A percentile compares a stretch with the other conserved stretches of the same genome.
phyloP scores from a whole-genome alignment of 2,113 vertebrate species.

The Helogale parvula region DNA sequence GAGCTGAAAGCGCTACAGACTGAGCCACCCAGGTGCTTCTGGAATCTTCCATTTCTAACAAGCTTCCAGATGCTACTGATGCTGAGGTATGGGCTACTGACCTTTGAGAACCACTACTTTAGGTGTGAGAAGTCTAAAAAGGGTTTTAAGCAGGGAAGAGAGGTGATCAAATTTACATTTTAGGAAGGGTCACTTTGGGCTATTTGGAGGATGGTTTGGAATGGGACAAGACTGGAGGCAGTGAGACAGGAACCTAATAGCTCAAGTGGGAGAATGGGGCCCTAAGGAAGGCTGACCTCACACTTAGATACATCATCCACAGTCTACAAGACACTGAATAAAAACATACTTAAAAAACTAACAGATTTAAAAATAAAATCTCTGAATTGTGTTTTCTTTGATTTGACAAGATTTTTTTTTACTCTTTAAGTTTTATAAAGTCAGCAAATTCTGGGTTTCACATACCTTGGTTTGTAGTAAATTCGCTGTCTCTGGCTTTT shows the following conservation, averaged over 20 bases:
- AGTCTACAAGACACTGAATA: constrained; percentile 1
- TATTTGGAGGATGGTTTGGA: not conserved
- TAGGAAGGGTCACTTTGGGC: not conserved
- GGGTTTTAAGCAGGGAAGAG: not conserved
- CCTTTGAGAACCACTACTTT: not conserved
- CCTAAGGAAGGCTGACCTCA: not conserved
- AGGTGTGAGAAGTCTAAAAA: not conserved
- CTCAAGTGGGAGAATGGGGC: not conserved
- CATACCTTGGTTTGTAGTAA: constrained; percentile 95
- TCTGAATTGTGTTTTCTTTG: constrained; percentile 7
- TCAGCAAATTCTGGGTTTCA: constrained; percentile 45
- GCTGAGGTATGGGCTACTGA: not conserved
- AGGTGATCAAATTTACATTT: not conserved
- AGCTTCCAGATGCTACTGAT: not conserved
- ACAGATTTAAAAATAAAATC: constrained; percentile 39
- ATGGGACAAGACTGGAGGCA: not conserved
- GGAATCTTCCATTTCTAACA: not conserved
- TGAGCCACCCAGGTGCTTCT: too few species aligned
- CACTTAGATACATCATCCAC: not conserved
- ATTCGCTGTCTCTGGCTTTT: constrained; percentile 98
- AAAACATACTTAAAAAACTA: not conserved
- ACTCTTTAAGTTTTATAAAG: constrained; percentile 29
- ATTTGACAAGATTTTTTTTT: not conserved
- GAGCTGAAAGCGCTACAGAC: too few species aligned
- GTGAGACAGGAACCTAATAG: not conserved